Base-by-base conservation (phyloP, 2,113 vertebrate species). In the Podiceps cristatus region DNA sequence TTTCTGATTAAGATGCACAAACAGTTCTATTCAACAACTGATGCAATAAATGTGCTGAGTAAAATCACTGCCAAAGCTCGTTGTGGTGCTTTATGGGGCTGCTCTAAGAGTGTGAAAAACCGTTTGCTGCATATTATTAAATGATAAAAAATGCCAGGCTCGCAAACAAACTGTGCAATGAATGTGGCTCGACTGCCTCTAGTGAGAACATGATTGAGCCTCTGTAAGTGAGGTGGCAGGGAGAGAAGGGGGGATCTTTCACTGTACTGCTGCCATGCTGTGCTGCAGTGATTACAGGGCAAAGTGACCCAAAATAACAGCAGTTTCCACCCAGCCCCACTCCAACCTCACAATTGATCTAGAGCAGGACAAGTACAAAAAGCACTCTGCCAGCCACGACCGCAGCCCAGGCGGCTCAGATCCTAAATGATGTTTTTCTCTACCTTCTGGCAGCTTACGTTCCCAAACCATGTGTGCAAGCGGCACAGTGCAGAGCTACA, bases 21-120 rank as follows among this genome's bases (percentile, higher is more conserved):
- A 82, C 71, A 83, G 52, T 33, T 88, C 75, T 14, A 18, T 74
- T 44, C n/a, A 66, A 45, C 79, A 75, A 49, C 23, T 1, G 64
- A 82, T 69, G 96, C 90, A 93, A 49, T 86, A 85, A 91, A 93
- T 47, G 83, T 44, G 66, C 71, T 86, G 79, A 86, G 90, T 71
- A 60, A 69, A 82, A 78, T 59, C 66, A 31, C 86, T 58, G 87
- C 90, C 87, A 78, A 44, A 86, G 87, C 94, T 86, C 6, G 8
- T 89, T 82, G 67, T 11, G 4, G 66, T 89, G 94, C 90, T 94
- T 79, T 68, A 62, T 75, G 92, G 87, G 89, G 84, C 92, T 93
- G 87, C 87, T 94, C 66, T 47, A 37, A 81, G 87, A 72, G 87
- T 22, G 67, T 75, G 94, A 92, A 79, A 79, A 93, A 49, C 75